Evolutionary conservation across 2,113 vertebrate species (phyloP).

Genomic region (Gopherus evgoodei): DNA sequence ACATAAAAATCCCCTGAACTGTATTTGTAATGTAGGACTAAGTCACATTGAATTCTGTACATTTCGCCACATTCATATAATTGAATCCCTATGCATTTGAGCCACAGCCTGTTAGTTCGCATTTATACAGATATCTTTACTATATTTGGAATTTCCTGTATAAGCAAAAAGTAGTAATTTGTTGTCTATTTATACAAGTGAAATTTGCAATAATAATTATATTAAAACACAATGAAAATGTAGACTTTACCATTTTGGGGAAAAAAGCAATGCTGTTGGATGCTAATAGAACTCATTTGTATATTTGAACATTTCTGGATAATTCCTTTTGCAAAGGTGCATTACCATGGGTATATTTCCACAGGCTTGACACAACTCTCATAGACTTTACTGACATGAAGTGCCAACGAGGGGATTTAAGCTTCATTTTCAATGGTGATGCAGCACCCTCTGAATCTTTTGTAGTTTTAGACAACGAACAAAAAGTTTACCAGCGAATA

Average conservation of each 20-base stretch:
- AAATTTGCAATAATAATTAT: background rate
- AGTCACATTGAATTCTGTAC: background rate
- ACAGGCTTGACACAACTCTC: conserved; percentile 97
- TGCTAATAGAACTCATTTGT: accelerated
- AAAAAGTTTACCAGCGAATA: conserved; percentile 98
- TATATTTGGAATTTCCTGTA: background rate
- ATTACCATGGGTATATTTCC: background rate
- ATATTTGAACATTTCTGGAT: accelerated
- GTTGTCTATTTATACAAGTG: background rate
- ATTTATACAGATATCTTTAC: background rate
- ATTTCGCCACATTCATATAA: background rate
- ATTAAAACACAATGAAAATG: accelerated
- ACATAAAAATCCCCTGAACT: background rate
- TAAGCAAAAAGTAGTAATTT: background rate
- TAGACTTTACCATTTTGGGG: too few relatives aligned
- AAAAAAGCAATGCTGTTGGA: background rate
- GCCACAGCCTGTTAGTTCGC: background rate
- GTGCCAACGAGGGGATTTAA: conserved; percentile 98
- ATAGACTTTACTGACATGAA: conserved; percentile 99
- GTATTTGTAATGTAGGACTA: background rate
- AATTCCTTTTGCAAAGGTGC: background rate
- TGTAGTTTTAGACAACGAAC: conserved; percentile 98
- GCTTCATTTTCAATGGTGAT: conserved; percentile 98
- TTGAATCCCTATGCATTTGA: background rate
- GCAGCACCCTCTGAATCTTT: conserved; percentile 95